Conservation (phyloP, 2,888 invertebrate genomes). For the Campaea margaritaria region DNA sequence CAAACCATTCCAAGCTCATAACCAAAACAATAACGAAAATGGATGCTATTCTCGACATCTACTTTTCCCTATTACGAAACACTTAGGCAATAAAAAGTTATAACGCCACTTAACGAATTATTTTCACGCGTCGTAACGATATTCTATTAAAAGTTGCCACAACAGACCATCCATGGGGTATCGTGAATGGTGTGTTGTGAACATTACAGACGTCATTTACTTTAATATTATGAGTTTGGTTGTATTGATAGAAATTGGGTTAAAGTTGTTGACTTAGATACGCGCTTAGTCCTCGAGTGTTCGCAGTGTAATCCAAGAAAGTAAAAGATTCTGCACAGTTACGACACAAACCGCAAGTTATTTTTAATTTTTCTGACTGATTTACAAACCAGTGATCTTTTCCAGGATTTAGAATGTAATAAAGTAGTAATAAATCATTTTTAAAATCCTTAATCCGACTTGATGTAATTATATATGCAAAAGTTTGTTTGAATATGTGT, state of each 20-base stretch:
- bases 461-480: too few relatives aligned
- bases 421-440: too few relatives aligned
- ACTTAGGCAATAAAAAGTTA: conserved; percentile 35
- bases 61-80: conserved; percentile 25
- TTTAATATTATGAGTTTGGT: neutral
- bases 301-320: too few relatives aligned
- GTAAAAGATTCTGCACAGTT: too few relatives aligned
- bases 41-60: conserved; percentile 8
- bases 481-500: too few relatives aligned
- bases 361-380: too few relatives aligned
- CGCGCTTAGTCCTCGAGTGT: too few relatives aligned
- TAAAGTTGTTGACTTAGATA: too few relatives aligned
- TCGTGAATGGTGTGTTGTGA: conserved; percentile 9
- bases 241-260: neutral
- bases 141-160: conserved; percentile 65
- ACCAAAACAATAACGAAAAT: conserved; percentile 18
- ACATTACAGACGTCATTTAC: conserved; percentile 1
- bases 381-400: too few relatives aligned
- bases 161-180: conserved; percentile 52
- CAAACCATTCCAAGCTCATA: neutral
- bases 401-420: too few relatives aligned
- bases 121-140: conserved; percentile 49
- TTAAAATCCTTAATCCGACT: too few relatives aligned
- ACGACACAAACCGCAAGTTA: too few relatives aligned
- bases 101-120: conserved; percentile 40